Evolutionary conservation across 2,888 invertebrate species (phyloP), one percentile per base, ranked within the genome.

Genomic region (Agrilus cyanescens): DNA sequence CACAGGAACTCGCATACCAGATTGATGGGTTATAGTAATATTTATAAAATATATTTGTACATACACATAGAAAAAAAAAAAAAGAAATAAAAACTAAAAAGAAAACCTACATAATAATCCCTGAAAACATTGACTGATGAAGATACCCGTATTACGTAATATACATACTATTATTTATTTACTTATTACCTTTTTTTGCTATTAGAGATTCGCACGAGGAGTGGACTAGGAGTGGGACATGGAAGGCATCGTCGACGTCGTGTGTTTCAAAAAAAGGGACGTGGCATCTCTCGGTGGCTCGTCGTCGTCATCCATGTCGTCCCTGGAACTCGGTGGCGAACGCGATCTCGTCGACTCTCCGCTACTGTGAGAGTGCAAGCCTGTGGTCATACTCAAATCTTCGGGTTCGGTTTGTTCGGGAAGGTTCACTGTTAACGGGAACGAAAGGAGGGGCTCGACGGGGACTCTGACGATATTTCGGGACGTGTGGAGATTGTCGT

Each of bases 331-430:
- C 0, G 59, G 58, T 1, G 59, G 60, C 2, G 69, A 67, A 29
- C 63, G 64, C 14, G 70, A 69, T 44, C 67, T 44, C 2, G 73
- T 71, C 1, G 73, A 71, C 31, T 63, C 66, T 1, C 68, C 68
- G 46, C 70, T 70, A 53, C 69, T 70, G 52, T 71, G 71, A 3
- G 72, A 71, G 50, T 68, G 65, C 50, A 68, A 57, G 0, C 72
- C 70, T 4, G 72, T 71, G 37, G 73, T 76, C 74, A 89, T 80
- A 42, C 88, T 88, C 49, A 91, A 72, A 63, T 91, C 91, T 63
- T 91, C 90, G 6, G 91, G 91, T 64, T 90, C 90, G 2, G 90
- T 90, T 70, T 91, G 91, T 63, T 85, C 88, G 13, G 89, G 88
- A 37, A 77, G 61, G 6, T 60, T 29, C 49, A 61, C 53, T 44